Evolutionary conservation across 2,888 invertebrate species (phyloP), one percentile per base, ranked within the genome.

Genomic region (Leptopilina drosophilae): DNA sequence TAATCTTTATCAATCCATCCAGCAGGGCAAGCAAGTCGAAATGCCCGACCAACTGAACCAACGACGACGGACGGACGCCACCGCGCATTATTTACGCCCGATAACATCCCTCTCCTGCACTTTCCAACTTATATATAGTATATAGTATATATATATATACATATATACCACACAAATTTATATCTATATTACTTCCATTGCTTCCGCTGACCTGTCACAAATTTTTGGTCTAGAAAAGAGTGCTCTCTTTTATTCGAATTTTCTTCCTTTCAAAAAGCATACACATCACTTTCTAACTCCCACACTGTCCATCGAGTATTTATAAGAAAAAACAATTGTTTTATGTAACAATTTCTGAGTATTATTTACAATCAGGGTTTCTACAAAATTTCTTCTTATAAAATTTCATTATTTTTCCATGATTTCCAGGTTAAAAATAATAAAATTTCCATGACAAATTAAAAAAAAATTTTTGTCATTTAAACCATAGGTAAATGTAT

Each of bases 1-100:
- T 91, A 91, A 91, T 91, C 90, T 91, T 90, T 91, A 90, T 90
- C 91, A 91, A 90, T 91, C 89, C 90, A 88, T 87, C 88, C 89
- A 88, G 86, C 84, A 85, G 84, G 84, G 84, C 78, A 84, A 83
- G 84, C 77, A 80, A 83, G 85, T 85, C 89, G 84, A 86, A 49
- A 85, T 85, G 84, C 84, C 85, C 83, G 83, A 82, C 83, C 85
- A 82, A 65, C 67, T 64, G 76, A 64, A 80, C 80, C 82, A 82
- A 85, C 83, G 83, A 85, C 83, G 83, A 82, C 84, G 85, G 85
- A 83, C 85, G 85, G 85, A 88, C 88, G 89, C 89, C 89, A 85
- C 87, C 87, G 88, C 85, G 89, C 86, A 88, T 90, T 90, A 90
- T 89, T 89, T 88, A 90, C 90, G 89, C 87, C 88, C 88, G 90